Evolutionary conservation across 2,888 invertebrate species (phyloP), one percentile per base, ranked within the genome.

Genomic region (Dolichomitus sp.): DNA sequence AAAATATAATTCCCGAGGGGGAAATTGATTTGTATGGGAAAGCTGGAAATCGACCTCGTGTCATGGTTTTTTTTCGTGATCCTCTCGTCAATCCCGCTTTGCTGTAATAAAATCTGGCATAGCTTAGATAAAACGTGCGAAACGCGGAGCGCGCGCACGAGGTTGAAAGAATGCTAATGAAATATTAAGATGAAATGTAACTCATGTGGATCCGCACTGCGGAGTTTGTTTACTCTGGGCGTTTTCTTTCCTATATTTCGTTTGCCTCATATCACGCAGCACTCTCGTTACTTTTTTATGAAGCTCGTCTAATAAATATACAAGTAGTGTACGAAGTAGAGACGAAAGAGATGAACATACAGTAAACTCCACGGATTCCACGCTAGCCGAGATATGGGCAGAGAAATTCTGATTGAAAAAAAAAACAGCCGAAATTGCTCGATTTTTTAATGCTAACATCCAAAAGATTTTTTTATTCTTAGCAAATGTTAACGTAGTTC

Each of bases 121-220:
- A 81, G 37, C 52, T 66, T 63, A 61, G 57, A 78, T 74, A 73
- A 81, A 77, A 80, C 54, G 57, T 78, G 84, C 73, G 80, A 80
- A 83, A 86, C 70, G 19, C 19, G 19, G 11, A 40, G 37, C 52
- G 42, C n/a, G 37, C 52, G 50, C n/a, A 52, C 73, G 52, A 84
- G 82, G 86, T 83, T 87, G 82, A 90, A 90, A 87, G 89, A 90
- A 90, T 89, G 87, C 89, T 90, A 90, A 91, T 91, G 89, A 89
- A 91, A 91, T 91, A 91, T 91, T 91, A 89, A 90, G 89, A 88
- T 88, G 88, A 27, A 66, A 80, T 57, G 70, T 57, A 81, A 61
- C 37, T 54, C 70, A 52, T 30, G 54, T 42, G 45, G 23, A 65
- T 76, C 75, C 72, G 74, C 80, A 83, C 42, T 69, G 68, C 63